These are phyloP conservation scores for Calephelis perditalis DNA, from an alignment of 2,888 invertebrate species.

Conservation along the genomic window DNA sequence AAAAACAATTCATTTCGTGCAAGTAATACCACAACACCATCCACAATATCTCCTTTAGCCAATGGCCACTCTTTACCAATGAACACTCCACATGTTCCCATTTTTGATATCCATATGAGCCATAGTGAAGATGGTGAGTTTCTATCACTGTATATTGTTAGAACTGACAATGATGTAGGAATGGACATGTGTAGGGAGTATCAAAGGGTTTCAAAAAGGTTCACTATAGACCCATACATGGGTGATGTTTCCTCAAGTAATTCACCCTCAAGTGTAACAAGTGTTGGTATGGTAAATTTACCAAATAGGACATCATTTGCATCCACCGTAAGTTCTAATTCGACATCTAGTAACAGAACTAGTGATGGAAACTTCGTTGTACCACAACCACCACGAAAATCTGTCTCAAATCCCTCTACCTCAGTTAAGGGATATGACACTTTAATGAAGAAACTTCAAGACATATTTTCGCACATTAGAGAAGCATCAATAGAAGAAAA, in stretches of 20 bases:
- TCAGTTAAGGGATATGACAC: slow-evolving; percentile 67
- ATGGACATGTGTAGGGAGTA: slow-evolving; percentile 70
- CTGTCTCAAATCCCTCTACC: slow-evolving; percentile 53
- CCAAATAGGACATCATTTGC: slow-evolving; percentile 65
- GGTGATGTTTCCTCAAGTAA: slow-evolving; percentile 63
- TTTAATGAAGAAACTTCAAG: slow-evolving; percentile 62
- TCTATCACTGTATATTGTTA: slow-evolving; percentile 60
- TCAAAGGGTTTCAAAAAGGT: slow-evolving; percentile 67
- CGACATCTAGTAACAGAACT: slow-evolving; percentile 60
- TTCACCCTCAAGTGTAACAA: slow-evolving; percentile 71
- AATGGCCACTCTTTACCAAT: slow-evolving; percentile 65
- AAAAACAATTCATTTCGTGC: slow-evolving; percentile 61
- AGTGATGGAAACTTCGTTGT: slow-evolving; percentile 71
- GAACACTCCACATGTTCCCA: slow-evolving; percentile 58
- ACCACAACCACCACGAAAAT: slow-evolving; percentile 68
- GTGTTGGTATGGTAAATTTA: slow-evolving; percentile 61
- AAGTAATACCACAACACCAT: slow-evolving; percentile 65
- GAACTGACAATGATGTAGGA: slow-evolving; percentile 66
- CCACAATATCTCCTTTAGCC: slow-evolving; percentile 68
- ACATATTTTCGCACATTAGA: slow-evolving; percentile 60
- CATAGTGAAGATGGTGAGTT: slow-evolving; percentile 70
- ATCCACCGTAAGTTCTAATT: slow-evolving; percentile 62
- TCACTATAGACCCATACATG: slow-evolving; percentile 66
- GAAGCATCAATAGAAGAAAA: slow-evolving; percentile 52
- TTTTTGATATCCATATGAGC: slow-evolving; percentile 64